Evolutionary conservation across 2,797 vertebrate species (phyloP), one percentile per base, ranked within the genome.

Genomic region (Setipinna tenuifilis): DNA sequence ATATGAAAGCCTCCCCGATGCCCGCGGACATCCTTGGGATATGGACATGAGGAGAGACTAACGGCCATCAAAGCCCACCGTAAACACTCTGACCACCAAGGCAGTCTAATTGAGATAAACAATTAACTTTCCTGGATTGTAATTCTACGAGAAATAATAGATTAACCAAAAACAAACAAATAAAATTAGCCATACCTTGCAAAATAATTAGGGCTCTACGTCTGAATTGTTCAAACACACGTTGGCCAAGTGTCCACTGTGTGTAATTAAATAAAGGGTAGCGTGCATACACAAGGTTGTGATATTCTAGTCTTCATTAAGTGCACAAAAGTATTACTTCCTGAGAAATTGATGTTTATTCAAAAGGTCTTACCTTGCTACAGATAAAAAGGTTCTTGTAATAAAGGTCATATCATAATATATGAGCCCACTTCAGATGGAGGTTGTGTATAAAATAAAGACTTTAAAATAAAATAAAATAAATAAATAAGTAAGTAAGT

Each of bases 1-100:
- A 96, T 94, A 95, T 95, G 91, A 95, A 95, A 95, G 94, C 87
- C 83, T 88, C 87, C 28, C 88, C 88, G 92, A 93, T 92, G 95
- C 93, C 93, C 94, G 94, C 93, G 92, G 87, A 94, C 93, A 95
- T 95, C 94, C 94, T 95, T 95, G 94, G 91, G 93, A 89, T 91
- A 91, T 91, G 61, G 59, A 81, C 14, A 93, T 93, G n/a, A 89
- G 90, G 92, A 93, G 93, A 25, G 61, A 25, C 93, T 92, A 94
- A 94, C 93, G 93, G 94, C 95, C 93, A 94, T 94, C 91, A 95
- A 94, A 95, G 93, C 90, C 84, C 86, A 89, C 90, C 94, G 94
- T 71, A 94, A 94, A 92, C 93, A 95, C 93, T 92, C 10, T 93
- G 93, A 95, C 92, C 92, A 94, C 90, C 54, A 50, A 61, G 90